Conservation (phyloP, 2,113 vertebrate genomes). For the Orientallactaga bullata region DNA sequence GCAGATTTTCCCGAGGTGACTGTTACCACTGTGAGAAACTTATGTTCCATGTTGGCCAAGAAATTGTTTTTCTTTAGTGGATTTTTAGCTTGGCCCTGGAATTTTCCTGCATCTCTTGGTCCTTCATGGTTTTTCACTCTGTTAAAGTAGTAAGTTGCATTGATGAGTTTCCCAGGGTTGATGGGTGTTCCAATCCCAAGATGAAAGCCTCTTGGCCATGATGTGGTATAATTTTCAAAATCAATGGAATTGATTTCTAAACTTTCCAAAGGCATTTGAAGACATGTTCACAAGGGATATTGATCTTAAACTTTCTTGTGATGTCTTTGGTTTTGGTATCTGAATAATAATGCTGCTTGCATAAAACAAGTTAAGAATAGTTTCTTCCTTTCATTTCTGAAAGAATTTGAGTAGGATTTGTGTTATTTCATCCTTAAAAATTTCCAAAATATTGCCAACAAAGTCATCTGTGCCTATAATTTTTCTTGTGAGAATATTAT, state of each 20-base stretch:
- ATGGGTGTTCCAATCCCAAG: neutral
- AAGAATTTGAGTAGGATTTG: neutral
- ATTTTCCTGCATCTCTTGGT: neutral
- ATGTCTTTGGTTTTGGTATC: neutral
- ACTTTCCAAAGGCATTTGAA: neutral
- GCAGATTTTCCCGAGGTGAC: neutral
- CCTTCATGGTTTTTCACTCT: slow-evolving; percentile 13
- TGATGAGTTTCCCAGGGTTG: neutral
- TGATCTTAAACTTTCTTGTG: neutral
- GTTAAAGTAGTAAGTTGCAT: neutral
- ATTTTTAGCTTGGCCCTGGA: neutral
- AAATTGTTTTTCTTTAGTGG: neutral
- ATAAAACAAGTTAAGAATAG: neutral
- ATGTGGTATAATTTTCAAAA: neutral
- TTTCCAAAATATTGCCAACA: neutral
- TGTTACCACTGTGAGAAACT: neutral
- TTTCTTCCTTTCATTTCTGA: neutral
- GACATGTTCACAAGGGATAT: neutral
- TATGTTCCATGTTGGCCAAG: neutral
- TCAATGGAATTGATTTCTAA: neutral
- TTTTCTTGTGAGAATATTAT: slow-evolving; percentile 1
- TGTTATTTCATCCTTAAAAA: neutral
- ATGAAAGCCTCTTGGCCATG: neutral
- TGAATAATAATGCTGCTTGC: neutral
- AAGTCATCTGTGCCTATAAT: slow-evolving; percentile 5